These are phyloP conservation scores for Hexactinellida sp. DNA, from an alignment of 37 sponge, comb jelly and placozoan species.

Conservation along the genomic window DNA sequence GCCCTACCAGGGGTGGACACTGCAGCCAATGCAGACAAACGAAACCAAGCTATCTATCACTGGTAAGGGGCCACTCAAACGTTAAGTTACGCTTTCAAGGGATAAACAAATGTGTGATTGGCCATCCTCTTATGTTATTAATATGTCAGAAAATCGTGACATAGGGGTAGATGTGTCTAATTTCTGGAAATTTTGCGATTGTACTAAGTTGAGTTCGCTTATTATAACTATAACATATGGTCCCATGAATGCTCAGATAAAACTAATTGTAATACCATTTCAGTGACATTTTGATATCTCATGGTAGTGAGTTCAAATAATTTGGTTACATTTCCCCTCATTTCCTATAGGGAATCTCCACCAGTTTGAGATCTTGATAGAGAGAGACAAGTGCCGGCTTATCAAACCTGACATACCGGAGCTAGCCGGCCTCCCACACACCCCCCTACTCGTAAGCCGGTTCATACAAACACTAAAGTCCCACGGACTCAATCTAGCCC, in stretches of 20 bases:
- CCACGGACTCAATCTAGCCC: background rate
- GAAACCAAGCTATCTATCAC: background rate
- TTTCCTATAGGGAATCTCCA: background rate
- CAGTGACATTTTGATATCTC: no score
- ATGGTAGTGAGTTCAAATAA: background rate
- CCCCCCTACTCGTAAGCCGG: background rate
- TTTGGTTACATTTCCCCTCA: background rate
- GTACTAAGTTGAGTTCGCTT: no score
- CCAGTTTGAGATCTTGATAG: background rate
- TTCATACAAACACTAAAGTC: background rate
- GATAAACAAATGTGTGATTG: no score
- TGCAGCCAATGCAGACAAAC: background rate
- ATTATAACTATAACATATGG: no score
- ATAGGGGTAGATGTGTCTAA: no score
- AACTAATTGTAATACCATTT: no score
- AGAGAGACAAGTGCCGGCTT: background rate
- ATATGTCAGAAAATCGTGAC: no score
- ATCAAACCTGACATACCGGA: background rate
- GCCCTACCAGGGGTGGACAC: background rate
- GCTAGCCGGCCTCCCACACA: background rate
- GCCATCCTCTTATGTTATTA: no score
- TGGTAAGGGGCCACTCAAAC: background rate
- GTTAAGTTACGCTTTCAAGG: background rate
- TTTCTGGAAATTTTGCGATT: no score
- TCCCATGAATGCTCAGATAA: no score